Conservation (phyloP, 2,888 invertebrate species). For the Noctua fimbriata region DNA sequence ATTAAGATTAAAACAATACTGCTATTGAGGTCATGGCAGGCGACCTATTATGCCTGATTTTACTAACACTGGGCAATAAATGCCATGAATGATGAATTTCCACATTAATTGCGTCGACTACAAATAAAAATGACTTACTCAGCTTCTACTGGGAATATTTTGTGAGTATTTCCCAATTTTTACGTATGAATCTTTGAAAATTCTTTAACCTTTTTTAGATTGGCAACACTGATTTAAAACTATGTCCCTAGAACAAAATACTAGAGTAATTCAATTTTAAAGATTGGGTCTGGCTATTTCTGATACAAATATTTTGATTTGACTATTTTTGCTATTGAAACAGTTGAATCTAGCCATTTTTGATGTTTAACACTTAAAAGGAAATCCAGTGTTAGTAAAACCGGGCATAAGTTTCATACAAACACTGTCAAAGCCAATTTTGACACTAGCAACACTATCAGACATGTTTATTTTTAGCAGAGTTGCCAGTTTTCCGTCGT, state of each 20-base stretch:
- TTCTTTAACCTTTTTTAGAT: neutral
- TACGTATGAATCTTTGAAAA: neutral
- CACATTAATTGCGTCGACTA: neutral
- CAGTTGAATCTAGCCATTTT: neutral
- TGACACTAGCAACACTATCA: slow-evolving; percentile 72
- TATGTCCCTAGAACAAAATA: neutral
- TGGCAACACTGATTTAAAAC: neutral
- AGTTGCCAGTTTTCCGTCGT: slow-evolving; percentile 86
- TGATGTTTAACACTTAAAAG: neutral
- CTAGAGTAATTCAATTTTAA: neutral
- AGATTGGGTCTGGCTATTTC: neutral
- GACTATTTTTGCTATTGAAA: neutral
- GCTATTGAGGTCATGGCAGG: neutral
- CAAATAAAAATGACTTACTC: neutral
- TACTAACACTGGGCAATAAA: neutral
- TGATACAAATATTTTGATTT: neutral
- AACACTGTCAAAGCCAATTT: slow-evolving; percentile 10
- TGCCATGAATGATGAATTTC: no score
- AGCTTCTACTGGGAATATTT: neutral
- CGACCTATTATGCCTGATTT: neutral
- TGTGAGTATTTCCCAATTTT: neutral
- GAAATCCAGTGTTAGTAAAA: neutral
- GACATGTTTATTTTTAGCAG: slow-evolving; percentile 83
- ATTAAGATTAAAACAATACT: neutral
- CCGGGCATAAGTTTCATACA: neutral